Percentiles rank a stretch among this genome's conserved stretches.
phyloP scores from a whole-genome alignment of 2,113 vertebrate genomes.

The Bos javanicus region DNA sequence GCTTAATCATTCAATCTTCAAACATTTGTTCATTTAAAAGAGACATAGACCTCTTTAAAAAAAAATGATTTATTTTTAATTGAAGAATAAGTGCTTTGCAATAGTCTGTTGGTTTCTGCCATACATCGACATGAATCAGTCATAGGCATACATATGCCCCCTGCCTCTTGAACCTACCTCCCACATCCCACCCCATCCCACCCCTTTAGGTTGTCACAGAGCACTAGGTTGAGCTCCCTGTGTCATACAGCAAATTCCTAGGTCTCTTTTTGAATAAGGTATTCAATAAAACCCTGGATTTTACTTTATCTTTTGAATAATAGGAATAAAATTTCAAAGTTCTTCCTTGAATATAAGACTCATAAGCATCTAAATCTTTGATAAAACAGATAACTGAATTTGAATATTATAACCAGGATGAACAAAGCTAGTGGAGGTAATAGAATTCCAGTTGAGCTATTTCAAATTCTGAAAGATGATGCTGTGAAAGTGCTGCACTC shows the following conservation, averaged over 20 bases:
- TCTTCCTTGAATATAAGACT: not conserved
- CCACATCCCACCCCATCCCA: not conserved
- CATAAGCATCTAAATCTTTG: not conserved
- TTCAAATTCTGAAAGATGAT: no score
- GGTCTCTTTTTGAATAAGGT: not conserved
- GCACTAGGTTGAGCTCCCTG: not conserved
- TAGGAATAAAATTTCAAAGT: not conserved
- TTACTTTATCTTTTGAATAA: constrained; percentile 12
- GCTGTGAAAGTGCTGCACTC: no score
- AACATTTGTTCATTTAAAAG: not conserved
- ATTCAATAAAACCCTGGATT: not conserved
- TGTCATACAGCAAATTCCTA: not conserved
- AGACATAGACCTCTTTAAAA: not conserved
- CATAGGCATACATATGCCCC: not conserved
- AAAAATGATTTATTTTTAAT: not conserved
- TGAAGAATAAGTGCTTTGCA: not conserved
- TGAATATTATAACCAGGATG: not conserved
- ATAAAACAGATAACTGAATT: not conserved
- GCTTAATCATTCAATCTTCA: not conserved
- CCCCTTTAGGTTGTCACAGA: not conserved
- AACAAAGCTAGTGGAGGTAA: no score
- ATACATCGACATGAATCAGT: not conserved
- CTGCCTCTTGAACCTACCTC: not conserved
- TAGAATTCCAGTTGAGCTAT: no score
- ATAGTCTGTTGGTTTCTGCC: not conserved